A percentile compares a stretch with the other conserved stretches of the same genome.
Evolutionary conservation across 2,888 invertebrate species (phyloP).

Genomic region (Tetragonisca angustula): DNA sequence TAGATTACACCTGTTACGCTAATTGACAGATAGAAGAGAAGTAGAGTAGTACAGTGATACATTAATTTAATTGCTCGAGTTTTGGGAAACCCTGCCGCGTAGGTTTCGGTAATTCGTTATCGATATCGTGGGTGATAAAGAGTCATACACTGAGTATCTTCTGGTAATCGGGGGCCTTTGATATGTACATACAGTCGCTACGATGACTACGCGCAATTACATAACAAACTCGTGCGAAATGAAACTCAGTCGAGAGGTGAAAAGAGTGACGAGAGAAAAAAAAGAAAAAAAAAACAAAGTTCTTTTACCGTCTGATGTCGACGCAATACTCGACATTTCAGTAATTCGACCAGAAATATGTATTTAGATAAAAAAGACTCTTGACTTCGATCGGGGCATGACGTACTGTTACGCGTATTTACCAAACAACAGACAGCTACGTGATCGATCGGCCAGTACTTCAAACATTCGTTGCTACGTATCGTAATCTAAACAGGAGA

Average conservation of each 20-base stretch:
- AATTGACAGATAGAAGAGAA: neutral
- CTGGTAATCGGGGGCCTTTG: neutral
- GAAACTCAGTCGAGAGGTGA: neutral
- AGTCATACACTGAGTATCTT: neutral
- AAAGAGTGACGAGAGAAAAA: no score
- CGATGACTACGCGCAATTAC: neutral
- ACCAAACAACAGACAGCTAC: conserved; percentile 11
- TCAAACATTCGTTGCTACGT: conserved; percentile 21
- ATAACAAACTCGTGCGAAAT: neutral
- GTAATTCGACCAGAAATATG: neutral
- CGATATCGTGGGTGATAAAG: neutral
- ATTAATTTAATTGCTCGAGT: neutral
- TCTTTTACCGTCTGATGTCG: neutral
- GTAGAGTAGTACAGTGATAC: neutral
- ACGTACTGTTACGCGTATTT: conserved; percentile 1
- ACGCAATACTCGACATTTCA: neutral
- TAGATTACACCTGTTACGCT: neutral
- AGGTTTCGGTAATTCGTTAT: neutral
- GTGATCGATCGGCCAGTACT: conserved; percentile 10
- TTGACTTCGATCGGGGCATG: neutral
- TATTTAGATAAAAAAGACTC: neutral
- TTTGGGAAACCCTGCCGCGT: neutral
- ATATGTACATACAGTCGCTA: neutral
- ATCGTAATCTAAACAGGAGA: conserved; percentile 25
- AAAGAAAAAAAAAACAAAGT: neutral